Conservation (phyloP, 2,888 invertebrate species). For the Caenorhabditis macrosperma region DNA sequence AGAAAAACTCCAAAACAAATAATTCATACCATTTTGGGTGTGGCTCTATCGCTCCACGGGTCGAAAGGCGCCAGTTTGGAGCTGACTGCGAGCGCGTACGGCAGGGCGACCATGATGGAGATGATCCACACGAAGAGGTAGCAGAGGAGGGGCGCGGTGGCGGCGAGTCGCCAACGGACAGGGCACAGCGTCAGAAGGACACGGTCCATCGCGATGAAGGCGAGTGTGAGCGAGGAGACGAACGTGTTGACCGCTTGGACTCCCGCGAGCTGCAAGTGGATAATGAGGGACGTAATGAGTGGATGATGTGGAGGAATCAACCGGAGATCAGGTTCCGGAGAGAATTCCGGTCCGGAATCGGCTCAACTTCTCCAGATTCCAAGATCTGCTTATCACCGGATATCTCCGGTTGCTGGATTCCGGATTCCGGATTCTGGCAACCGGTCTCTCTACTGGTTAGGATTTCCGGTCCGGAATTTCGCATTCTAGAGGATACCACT, state of each 20-base stretch:
- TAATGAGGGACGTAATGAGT: not conserved
- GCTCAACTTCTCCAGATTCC: too few species aligned
- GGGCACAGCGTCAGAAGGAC: slow-evolving; percentile 79
- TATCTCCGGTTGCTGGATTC: too few species aligned
- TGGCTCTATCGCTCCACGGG: slow-evolving; percentile 70
- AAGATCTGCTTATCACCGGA: too few species aligned
- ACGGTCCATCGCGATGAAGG: slow-evolving; percentile 78
- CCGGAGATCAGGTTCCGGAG: not conserved
- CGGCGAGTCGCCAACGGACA: slow-evolving; percentile 77
- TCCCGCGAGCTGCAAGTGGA: slow-evolving; percentile 72
- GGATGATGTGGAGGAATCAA: not conserved
- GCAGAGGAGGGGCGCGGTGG: slow-evolving; percentile 76
- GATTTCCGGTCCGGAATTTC: too few species aligned
- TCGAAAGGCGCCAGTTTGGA: slow-evolving; percentile 73
- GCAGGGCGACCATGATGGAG: slow-evolving; percentile 75
- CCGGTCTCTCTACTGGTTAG: too few species aligned
- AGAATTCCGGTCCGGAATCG: too few species aligned
- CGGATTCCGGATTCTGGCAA: too few species aligned
- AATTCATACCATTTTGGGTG: slow-evolving; percentile 63
- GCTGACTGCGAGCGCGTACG: slow-evolving; percentile 77
- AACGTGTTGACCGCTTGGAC: slow-evolving; percentile 79
- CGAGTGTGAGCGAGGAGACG: slow-evolving; percentile 79
- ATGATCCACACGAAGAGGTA: slow-evolving; percentile 78
- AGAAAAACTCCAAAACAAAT: too few species aligned
- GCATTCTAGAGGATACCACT: too few species aligned